These are phyloP conservation scores for Liasis olivaceus DNA, from an alignment of 2,797 vertebrate species.

Conservation along the genomic window DNA sequence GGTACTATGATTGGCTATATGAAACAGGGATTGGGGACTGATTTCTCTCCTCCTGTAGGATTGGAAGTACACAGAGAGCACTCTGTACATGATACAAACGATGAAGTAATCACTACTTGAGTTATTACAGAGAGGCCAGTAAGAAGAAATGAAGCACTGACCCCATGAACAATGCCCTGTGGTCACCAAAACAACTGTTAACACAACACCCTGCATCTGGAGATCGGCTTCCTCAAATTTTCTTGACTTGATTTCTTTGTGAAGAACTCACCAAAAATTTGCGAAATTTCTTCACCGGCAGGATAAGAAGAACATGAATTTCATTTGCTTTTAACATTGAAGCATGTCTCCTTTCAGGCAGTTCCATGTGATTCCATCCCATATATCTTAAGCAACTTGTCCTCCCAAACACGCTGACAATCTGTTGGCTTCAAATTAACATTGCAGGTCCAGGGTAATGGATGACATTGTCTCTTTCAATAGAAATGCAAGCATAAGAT, in stretches of 20 bases:
- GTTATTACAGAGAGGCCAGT: not conserved
- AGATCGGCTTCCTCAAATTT: not conserved
- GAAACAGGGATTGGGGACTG: not conserved
- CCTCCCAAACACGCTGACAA: slow-evolving; percentile 16
- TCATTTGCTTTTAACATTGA: not conserved
- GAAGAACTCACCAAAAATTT: not conserved
- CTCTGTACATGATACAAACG: not conserved
- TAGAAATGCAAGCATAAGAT: slow-evolving; percentile 17
- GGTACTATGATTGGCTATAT: not conserved
- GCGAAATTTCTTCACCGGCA: not conserved
- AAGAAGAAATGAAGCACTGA: not conserved
- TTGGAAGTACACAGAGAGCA: not conserved
- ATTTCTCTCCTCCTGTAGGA: not conserved
- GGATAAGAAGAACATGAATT: not conserved
- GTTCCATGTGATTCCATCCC: not conserved
- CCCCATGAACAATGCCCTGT: not conserved
- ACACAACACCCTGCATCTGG: not conserved
- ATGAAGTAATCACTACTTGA: not conserved
- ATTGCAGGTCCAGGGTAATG: slow-evolving; percentile 13
- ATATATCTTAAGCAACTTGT: not conserved
- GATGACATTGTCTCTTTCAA: slow-evolving; percentile 27
- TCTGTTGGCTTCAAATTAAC: slow-evolving; percentile 31
- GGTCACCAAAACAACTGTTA: not conserved
- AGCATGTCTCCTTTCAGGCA: not conserved
- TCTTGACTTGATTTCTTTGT: not conserved